Evolutionary conservation across 2,113 vertebrate species (phyloP).

Genomic region (Addax nasomaculatus): DNA sequence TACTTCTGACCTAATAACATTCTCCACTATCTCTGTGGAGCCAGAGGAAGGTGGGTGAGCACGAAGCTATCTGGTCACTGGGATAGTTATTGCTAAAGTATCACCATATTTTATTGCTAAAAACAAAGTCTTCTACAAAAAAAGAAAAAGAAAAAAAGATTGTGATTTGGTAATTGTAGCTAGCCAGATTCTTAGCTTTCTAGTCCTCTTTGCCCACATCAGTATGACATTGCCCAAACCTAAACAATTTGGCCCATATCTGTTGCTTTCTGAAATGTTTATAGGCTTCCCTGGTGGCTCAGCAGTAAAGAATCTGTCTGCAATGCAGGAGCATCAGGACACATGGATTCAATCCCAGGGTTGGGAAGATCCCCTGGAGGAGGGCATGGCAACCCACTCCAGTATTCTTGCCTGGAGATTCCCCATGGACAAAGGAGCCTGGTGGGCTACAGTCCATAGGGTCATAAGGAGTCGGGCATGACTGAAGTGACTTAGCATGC

Average conservation of each 20-base stretch:
- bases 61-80: background rate
- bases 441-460: background rate
- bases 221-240: background rate
- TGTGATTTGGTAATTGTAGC: background rate
- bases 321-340: background rate
- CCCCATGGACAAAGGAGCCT: background rate
- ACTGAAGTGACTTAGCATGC: accelerated
- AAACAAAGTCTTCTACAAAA: background rate
- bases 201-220: background rate
- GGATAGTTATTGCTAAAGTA: background rate
- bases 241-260: background rate
- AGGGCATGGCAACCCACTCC: background rate
- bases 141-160: background rate
- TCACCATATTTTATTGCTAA: background rate
- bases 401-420: background rate
- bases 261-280: background rate
- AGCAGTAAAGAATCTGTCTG: background rate
- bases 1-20: accelerated
- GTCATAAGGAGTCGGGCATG: background rate
- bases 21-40: background rate
- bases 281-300: background rate
- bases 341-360: background rate
- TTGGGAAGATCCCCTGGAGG: background rate
- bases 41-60: background rate
- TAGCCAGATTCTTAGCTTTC: background rate